phyloP scores from a whole-genome alignment of 2,113 vertebrate genomes.

The Amblyornis subalaris region DNA sequence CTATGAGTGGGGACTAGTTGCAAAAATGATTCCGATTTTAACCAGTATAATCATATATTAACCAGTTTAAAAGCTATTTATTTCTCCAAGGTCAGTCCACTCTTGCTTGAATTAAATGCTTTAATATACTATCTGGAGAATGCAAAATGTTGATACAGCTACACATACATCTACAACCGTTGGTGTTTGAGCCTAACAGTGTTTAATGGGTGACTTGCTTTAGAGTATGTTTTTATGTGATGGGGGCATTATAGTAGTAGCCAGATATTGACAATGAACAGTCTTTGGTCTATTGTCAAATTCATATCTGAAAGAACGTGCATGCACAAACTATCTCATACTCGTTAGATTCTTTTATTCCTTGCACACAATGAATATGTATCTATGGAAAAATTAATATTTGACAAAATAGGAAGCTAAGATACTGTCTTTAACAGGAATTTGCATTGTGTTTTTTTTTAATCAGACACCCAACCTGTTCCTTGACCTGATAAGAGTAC shows the following conservation, averaged over 20 bases:
- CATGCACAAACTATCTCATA: not conserved
- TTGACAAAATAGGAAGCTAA: not conserved
- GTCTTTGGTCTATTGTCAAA: not conserved
- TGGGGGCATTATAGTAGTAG: not conserved
- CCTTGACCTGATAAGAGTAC: not conserved
- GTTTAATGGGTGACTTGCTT: not conserved
- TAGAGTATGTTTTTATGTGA: not conserved
- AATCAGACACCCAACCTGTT: not conserved
- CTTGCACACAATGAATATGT: not conserved
- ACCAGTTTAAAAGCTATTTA: not conserved
- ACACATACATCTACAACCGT: not conserved
- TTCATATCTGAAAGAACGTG: rapidly evolving
- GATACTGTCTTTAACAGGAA: not conserved
- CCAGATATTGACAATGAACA: not conserved
- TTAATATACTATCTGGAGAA: not conserved
- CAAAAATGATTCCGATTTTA: not conserved
- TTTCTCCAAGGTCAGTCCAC: not conserved
- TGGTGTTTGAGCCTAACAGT: not conserved
- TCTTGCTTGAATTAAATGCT: not conserved
- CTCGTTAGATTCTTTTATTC: not conserved
- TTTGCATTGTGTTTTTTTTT: not conserved
- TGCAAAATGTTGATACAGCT: not conserved
- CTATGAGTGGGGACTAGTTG: not conserved
- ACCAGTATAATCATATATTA: not conserved
- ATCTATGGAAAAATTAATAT: not conserved